A percentile compares a stretch with the other conserved stretches of the same genome.
Conservation (phyloP, 2,888 invertebrate species). For the Cephonodes hylas region DNA sequence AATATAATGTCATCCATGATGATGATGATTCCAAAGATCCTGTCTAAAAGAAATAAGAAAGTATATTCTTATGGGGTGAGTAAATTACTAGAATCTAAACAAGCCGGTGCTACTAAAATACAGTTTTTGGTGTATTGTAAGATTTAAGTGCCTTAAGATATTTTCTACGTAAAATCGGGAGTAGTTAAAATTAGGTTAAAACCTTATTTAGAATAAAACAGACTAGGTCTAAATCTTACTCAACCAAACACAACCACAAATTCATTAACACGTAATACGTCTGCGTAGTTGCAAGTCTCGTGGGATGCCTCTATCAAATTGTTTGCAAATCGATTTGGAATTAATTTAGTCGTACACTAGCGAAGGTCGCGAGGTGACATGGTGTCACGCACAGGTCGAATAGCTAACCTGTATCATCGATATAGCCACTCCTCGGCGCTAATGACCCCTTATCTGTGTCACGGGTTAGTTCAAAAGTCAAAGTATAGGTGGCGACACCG, state of each 20-base stretch:
- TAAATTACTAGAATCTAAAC: no score
- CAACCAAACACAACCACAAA: not conserved
- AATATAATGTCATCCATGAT: no score
- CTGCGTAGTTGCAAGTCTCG: not conserved
- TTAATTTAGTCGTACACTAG: not conserved
- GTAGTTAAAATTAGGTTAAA: not conserved
- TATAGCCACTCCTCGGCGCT: not conserved
- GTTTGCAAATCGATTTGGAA: not conserved
- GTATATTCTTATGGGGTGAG: no score
- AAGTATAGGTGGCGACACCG: not conserved
- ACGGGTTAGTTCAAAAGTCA: not conserved
- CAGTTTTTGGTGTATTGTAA: no score
- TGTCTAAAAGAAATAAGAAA: no score
- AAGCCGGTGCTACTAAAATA: no score
- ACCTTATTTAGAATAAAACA: not conserved
- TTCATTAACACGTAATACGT: not conserved
- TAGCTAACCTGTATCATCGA: not conserved
- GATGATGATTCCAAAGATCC: no score
- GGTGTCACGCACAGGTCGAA: not conserved
- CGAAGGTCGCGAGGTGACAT: not conserved
- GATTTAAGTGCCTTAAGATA: no score
- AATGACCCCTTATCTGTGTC: not conserved
- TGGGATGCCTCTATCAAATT: not conserved
- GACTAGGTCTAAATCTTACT: not conserved
- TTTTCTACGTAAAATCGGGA: no score